Conservation (phyloP, 2,888 invertebrate genomes). For the Caenorhabditis wallacei region DNA sequence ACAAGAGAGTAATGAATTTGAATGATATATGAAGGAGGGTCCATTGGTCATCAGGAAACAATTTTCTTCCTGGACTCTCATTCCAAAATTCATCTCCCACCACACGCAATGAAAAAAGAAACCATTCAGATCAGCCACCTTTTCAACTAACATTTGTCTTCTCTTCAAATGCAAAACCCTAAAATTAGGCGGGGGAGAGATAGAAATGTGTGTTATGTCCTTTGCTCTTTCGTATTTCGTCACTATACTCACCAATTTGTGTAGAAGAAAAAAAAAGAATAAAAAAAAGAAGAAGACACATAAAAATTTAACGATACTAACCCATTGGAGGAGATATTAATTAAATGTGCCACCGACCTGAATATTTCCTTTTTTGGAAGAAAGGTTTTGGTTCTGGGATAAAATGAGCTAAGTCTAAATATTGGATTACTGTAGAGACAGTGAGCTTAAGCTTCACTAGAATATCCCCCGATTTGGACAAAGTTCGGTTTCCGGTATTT, state of each 20-base stretch:
- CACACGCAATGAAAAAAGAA: constrained; percentile 34
- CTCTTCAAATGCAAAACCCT: constrained; percentile 17
- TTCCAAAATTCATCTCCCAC: not conserved
- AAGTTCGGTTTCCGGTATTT: not conserved
- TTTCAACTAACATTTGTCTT: too few relatives aligned
- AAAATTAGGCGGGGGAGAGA: constrained; percentile 38
- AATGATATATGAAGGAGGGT: constrained; percentile 44
- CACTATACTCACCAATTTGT: constrained; percentile 25
- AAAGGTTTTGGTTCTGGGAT: constrained; percentile 7
- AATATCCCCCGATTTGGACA: too few relatives aligned
- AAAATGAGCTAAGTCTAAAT: too few relatives aligned
- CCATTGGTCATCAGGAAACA: constrained; percentile 46
- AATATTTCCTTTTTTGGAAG: constrained; percentile 8
- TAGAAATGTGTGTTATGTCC: constrained; percentile 49
- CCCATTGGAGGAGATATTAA: constrained; percentile 31
- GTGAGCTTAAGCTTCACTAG: too few relatives aligned
- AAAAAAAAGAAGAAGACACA: constrained; percentile 22
- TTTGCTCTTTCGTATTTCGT: constrained; percentile 42
- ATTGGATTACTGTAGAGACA: too few relatives aligned
- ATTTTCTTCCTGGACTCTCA: not conserved
- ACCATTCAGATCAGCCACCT: constrained; percentile 28
- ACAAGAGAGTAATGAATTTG: constrained; percentile 9
- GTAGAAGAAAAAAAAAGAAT: constrained; percentile 13
- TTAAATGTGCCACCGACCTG: constrained; percentile 46
- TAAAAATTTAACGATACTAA: constrained; percentile 54